A percentile compares a stretch with the other conserved stretches of the same genome.
phyloP scores from a whole-genome alignment of 2,113 vertebrate genomes.

The Oxyruncus cristatus region DNA sequence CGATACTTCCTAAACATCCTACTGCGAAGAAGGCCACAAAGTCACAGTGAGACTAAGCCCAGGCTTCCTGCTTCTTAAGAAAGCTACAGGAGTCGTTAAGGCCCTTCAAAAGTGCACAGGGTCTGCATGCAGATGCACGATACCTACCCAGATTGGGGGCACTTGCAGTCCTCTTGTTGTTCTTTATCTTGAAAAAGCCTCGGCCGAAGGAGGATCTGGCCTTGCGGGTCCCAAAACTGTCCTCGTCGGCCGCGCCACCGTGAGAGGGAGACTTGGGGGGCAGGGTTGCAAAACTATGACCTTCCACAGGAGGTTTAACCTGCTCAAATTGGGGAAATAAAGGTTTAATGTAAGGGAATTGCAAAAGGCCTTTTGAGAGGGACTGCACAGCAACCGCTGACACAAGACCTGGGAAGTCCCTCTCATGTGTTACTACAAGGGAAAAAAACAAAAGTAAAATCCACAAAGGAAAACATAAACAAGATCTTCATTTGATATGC shows the following conservation, averaged over 20 bases:
- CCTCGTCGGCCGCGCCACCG: slow-evolving; percentile 71
- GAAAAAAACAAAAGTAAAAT: neutral
- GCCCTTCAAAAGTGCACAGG: neutral
- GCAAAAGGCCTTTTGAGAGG: neutral
- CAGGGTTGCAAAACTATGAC: slow-evolving; percentile 72
- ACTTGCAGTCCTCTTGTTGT: slow-evolving; percentile 87
- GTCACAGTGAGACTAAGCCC: neutral
- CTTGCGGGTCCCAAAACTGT: slow-evolving; percentile 88
- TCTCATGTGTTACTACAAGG: neutral
- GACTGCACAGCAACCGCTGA: neutral
- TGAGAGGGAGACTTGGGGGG: slow-evolving; percentile 79
- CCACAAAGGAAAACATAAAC: neutral
- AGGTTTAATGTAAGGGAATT: neutral
- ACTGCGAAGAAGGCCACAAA: neutral
- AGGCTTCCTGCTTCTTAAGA: neutral
- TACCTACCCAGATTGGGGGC: slow-evolving; percentile 90
- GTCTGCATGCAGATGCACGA: neutral
- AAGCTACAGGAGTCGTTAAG: neutral
- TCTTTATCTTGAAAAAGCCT: slow-evolving; percentile 95
- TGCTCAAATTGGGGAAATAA: slow-evolving; percentile 47
- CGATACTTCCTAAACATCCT: neutral
- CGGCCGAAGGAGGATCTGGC: slow-evolving; percentile 92
- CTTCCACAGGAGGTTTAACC: slow-evolving; percentile 73
- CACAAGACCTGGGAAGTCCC: neutral
- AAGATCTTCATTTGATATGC: neutral